Conservation (phyloP, 1,140 invertebrate species). For the Drosophila eugracilis region DNA sequence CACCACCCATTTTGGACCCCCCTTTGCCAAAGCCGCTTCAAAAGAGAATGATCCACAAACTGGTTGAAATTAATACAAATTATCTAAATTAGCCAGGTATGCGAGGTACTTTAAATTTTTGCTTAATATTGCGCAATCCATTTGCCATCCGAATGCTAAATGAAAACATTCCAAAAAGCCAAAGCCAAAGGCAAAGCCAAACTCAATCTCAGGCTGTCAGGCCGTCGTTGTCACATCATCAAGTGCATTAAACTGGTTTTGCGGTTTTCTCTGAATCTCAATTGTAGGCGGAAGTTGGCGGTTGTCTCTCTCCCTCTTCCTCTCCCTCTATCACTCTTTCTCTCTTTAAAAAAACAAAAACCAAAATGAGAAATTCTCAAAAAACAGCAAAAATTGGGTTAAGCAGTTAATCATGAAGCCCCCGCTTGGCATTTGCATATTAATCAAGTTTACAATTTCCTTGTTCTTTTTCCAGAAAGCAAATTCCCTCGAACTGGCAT, state of each 20-base stretch:
- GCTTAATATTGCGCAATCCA: constrained; percentile 26
- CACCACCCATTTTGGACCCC: neutral
- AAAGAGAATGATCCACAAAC: constrained; percentile 43
- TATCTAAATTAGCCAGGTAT: constrained; percentile 40
- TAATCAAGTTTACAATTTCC: constrained; percentile 70
- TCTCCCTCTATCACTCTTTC: no score
- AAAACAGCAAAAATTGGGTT: constrained; percentile 61
- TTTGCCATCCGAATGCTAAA: constrained; percentile 16
- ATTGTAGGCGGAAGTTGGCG: constrained; percentile 60
- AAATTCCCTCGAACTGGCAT: constrained; percentile 31
- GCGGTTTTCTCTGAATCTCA: constrained; percentile 26
- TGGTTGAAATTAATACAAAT: constrained; percentile 36
- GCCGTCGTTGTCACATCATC: constrained; percentile 47
- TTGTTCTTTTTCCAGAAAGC: constrained; percentile 59
- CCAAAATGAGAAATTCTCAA: no score
- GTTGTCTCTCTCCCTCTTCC: no score
- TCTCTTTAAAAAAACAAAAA: no score
- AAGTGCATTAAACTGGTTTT: constrained; percentile 69
- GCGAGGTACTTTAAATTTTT: constrained; percentile 30
- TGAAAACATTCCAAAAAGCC: constrained; percentile 23
- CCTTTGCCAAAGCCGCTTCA: neutral
- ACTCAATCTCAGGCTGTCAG: constrained; percentile 17
- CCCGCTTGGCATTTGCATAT: constrained; percentile 68
- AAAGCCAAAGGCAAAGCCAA: neutral
- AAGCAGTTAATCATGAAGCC: constrained; percentile 73